Percentiles rank a stretch among this genome's conserved stretches.
Evolutionary conservation across 1,140 invertebrate genomes (phyloP).

Genomic region (Linepithema humile): DNA sequence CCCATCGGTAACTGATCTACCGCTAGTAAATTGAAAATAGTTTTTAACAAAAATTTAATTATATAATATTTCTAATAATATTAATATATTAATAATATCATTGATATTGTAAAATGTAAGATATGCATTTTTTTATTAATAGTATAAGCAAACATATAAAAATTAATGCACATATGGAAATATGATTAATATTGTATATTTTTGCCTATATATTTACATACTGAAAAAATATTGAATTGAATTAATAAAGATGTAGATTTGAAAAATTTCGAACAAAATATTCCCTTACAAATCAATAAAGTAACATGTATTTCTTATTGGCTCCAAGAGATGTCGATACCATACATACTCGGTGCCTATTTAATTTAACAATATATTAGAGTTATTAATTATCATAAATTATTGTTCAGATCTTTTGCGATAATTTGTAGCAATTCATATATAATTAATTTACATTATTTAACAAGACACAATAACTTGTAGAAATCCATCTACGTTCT

Average conservation of each 20-base stretch:
- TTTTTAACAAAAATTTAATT: background rate
- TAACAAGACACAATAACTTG: background rate
- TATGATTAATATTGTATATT: background rate
- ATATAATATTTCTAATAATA: background rate
- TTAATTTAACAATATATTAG: background rate
- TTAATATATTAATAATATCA: background rate
- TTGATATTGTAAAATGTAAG: background rate
- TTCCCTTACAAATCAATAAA: background rate
- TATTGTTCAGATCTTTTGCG: background rate
- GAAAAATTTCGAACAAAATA: background rate
- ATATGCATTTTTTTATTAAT: background rate
- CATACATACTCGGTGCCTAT: background rate
- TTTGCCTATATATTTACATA: background rate
- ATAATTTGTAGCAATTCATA: background rate
- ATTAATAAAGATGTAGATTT: background rate
- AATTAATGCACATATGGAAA: background rate
- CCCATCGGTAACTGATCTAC: background rate
- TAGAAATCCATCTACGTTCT: background rate
- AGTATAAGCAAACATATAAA: background rate
- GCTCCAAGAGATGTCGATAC: constrained; percentile 14
- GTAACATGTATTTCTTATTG: background rate
- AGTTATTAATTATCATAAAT: background rate
- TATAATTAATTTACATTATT: background rate
- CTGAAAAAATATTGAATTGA: background rate
- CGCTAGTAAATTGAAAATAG: background rate